Conservation (phyloP, 2,888 invertebrate species). For the Protodeltote pygarga region DNA sequence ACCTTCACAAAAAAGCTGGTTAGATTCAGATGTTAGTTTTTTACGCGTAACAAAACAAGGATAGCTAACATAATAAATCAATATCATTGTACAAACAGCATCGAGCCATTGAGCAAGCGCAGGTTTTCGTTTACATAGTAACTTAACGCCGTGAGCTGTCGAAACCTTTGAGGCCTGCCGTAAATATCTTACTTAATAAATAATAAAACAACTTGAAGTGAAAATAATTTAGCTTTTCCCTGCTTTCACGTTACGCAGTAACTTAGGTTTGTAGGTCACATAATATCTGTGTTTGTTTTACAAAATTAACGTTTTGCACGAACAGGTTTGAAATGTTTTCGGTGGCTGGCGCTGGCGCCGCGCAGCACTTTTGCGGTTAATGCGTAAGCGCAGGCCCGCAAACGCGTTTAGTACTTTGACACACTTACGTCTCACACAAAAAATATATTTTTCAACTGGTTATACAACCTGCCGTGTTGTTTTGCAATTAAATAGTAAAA, state of each 20-base stretch:
- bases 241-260: conserved; percentile 67
- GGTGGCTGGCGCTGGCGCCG: conserved; percentile 62
- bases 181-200: conserved; percentile 44
- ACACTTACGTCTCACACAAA: conserved; percentile 67
- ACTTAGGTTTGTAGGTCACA: conserved; percentile 67
- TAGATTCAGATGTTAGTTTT: no score
- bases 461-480: conserved; percentile 31
- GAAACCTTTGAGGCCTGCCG: conserved; percentile 23
- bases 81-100: conserved; percentile 4
- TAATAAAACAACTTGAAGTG: conserved; percentile 53
- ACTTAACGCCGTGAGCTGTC: conserved; percentile 20
- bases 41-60: no score
- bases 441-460: conserved; percentile 39
- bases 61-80: no score
- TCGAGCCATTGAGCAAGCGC: conserved; percentile 13
- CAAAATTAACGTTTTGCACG: conserved; percentile 72
- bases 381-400: conserved; percentile 69
- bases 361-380: conserved; percentile 74
- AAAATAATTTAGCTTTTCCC: conserved; percentile 71
- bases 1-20: no score
- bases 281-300: conserved; percentile 69
- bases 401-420: conserved; percentile 78
- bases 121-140: conserved; percentile 17
- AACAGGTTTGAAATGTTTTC: conserved; percentile 75
- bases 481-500: conserved; percentile 41